Conservation (phyloP, 2,888 invertebrate species). For the Drosophila trichaetosa region DNA sequence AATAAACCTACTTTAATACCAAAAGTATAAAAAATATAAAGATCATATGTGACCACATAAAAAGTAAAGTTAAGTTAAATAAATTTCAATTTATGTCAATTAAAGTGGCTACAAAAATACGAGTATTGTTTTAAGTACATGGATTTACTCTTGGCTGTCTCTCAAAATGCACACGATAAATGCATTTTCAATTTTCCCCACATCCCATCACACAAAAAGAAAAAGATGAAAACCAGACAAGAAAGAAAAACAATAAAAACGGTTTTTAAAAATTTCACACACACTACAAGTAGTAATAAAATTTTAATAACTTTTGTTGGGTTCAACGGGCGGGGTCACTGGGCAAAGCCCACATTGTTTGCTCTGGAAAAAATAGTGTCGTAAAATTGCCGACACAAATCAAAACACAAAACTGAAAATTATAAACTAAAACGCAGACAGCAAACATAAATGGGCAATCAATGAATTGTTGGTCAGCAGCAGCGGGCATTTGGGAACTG, state of each 20-base stretch:
- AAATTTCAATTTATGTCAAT: constrained; percentile 50
- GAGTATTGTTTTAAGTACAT: constrained; percentile 22
- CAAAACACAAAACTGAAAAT: constrained; percentile 52
- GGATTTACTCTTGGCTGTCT: constrained; percentile 7
- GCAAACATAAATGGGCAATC: constrained; percentile 58
- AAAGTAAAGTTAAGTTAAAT: constrained; percentile 24
- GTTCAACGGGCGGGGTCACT: constrained; percentile 57
- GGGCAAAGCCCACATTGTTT: constrained; percentile 50
- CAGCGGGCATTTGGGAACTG: constrained; percentile 20
- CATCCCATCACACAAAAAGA: neutral
- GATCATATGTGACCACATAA: constrained; percentile 18
- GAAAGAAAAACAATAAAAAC: constrained; percentile 46
- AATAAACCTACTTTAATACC: neutral
- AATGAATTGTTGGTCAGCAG: constrained; percentile 46
- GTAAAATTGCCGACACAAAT: constrained; percentile 54
- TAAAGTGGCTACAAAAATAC: constrained; percentile 26
- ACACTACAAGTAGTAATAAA: constrained; percentile 55
- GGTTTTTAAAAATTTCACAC: constrained; percentile 51
- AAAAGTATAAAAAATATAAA: neutral
- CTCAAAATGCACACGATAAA: constrained; percentile 41
- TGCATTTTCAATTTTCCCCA: constrained; percentile 47
- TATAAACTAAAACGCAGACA: constrained; percentile 68
- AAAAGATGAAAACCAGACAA: constrained; percentile 8
- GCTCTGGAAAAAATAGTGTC: constrained; percentile 30
- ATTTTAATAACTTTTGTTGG: constrained; percentile 67